These are phyloP conservation scores for Odontophorus gujanensis DNA, from an alignment of 2,113 vertebrate genomes.

Conservation along the genomic window DNA sequence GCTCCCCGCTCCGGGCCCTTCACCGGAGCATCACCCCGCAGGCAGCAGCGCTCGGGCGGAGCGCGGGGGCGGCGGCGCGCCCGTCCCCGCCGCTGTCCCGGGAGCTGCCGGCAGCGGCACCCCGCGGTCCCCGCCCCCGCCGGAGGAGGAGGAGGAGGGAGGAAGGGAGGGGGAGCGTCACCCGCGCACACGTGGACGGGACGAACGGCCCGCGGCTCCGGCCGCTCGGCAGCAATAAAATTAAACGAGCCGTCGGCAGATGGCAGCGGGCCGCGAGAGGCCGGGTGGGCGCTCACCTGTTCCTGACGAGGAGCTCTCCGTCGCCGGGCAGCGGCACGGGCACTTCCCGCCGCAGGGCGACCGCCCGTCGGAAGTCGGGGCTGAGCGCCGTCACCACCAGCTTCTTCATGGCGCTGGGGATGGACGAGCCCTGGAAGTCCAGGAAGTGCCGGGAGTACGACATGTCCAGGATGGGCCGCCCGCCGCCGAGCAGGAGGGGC, in stretches of 20 bases:
- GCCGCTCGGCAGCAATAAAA: background rate
- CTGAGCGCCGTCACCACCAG: slow-evolving; percentile 89
- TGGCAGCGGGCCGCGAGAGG: slow-evolving; percentile 58
- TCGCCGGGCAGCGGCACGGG: slow-evolving; percentile 90
- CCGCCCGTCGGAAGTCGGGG: slow-evolving; percentile 88
- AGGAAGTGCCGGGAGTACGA: slow-evolving; percentile 93
- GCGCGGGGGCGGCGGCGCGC: no score
- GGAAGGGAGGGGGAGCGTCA: background rate
- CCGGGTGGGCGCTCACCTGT: slow-evolving; percentile 85
- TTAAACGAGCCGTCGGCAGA: slow-evolving; percentile 77
- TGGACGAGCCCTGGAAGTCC: slow-evolving; percentile 91
- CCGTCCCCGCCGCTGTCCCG: no score
- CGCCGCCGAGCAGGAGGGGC: background rate
- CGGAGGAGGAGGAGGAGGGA: background rate
- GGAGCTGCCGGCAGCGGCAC: no score
- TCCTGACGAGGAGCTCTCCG: slow-evolving; percentile 90
- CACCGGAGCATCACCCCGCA: no score
- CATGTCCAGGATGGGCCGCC: slow-evolving; percentile 87
- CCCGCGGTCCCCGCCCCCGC: no score
- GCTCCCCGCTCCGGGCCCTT: no score
- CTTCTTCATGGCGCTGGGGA: slow-evolving; percentile 89
- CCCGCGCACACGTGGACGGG: background rate
- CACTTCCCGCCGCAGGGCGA: slow-evolving; percentile 76
- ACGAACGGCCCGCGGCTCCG: background rate
- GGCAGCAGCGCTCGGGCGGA: no score